Evolutionary conservation across 2,113 vertebrate genomes (phyloP).

Genomic region (Phasianus colchicus): DNA sequence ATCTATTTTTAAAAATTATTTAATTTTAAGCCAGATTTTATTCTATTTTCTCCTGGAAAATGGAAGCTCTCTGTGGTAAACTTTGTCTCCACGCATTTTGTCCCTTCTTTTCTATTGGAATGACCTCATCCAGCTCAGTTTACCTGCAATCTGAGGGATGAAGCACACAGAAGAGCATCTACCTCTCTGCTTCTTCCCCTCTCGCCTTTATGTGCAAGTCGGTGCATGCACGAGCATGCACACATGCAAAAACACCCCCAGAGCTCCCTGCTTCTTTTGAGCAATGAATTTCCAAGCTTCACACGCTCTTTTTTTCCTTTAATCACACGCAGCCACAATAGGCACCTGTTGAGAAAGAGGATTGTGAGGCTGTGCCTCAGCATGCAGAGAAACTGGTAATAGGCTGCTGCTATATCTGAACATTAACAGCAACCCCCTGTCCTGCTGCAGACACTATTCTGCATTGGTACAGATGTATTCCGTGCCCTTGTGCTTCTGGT

Average conservation of each 20-base stretch:
- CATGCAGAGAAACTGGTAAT: background rate
- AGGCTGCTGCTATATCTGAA: background rate
- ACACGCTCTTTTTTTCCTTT: background rate
- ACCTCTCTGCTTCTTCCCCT: background rate
- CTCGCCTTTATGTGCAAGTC: background rate
- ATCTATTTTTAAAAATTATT: background rate
- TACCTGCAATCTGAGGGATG: background rate
- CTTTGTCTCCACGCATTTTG: background rate
- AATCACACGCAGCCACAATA: background rate
- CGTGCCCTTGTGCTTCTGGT: constrained; percentile 12
- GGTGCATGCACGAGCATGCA: background rate
- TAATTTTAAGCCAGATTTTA: background rate
- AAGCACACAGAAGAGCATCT: background rate
- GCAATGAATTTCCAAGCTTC: constrained; percentile 1
- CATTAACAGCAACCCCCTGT: background rate
- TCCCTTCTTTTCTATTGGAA: background rate
- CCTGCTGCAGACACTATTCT: background rate
- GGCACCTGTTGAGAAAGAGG: background rate
- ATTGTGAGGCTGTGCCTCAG: background rate
- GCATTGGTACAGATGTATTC: background rate
- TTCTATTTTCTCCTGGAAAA: background rate
- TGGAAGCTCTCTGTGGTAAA: background rate
- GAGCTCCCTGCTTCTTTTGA: background rate
- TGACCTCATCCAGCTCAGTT: background rate
- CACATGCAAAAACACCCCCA: background rate